These are phyloP conservation scores for Vollenhovia emeryi DNA, from an alignment of 1,140 invertebrate species.

Conservation along the genomic window DNA sequence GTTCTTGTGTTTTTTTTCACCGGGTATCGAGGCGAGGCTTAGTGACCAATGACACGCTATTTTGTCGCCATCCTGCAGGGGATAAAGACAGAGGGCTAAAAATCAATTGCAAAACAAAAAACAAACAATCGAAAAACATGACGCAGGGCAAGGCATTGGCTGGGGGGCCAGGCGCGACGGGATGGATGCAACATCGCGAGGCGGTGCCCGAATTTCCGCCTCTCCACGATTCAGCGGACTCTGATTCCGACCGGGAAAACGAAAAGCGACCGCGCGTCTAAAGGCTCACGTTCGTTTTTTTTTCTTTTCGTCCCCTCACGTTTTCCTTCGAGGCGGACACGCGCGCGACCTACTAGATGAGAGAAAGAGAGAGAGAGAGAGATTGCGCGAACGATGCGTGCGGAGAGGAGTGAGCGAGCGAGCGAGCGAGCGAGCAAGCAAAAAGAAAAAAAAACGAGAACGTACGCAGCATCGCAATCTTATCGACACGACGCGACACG, in stretches of 20 bases:
- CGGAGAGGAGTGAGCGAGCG: conserved; percentile 22
- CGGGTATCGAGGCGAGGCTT: conserved; percentile 66
- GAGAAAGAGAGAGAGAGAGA: conserved; percentile 47
- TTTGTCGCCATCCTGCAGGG: conserved; percentile 80
- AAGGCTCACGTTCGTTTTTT: conserved; percentile 46
- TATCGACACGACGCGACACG: conserved; percentile 38
- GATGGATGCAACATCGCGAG: conserved; percentile 84
- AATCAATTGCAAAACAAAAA: conserved; percentile 78
- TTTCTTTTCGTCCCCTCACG: background rate
- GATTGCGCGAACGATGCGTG: conserved; percentile 40
- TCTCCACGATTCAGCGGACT: conserved; percentile 84
- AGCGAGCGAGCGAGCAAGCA: conserved; percentile 39
- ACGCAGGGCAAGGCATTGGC: conserved; percentile 84
- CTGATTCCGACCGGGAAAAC: conserved; percentile 84
- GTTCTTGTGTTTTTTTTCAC: conserved; percentile 2
- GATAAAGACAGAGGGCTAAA: conserved; percentile 80
- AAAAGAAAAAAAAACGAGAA: conserved; percentile 6
- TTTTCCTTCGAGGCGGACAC: conserved; percentile 25
- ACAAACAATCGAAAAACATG: conserved; percentile 79
- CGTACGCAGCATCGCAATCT: conserved; percentile 2
- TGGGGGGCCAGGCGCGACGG: conserved; percentile 80
- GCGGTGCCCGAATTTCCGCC: conserved; percentile 83
- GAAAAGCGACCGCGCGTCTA: conserved; percentile 84
- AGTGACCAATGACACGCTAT: conserved; percentile 75
- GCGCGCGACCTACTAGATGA: conserved; percentile 20